Evolutionary conservation across 2,888 invertebrate genomes (phyloP).

Genomic region (Fragum fragum): DNA sequence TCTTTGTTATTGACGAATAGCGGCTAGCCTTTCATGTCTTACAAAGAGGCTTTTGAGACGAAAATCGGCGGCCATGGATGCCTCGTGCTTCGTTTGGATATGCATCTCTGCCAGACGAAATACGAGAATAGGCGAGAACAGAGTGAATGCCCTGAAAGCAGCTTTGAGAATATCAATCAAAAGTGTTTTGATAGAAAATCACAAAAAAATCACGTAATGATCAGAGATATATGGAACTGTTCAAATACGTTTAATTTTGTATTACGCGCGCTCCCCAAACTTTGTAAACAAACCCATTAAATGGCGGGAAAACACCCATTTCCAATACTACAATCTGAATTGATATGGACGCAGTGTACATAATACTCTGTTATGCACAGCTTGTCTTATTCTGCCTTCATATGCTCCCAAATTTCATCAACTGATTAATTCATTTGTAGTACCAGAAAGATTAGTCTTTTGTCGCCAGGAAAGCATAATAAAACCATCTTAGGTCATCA

Average conservation of each 20-base stretch:
- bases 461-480: slow-evolving; percentile 8
- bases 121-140: slow-evolving; percentile 24
- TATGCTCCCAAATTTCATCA: slow-evolving; percentile 31
- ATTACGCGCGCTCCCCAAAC: slow-evolving; percentile 62
- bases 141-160: slow-evolving; percentile 18
- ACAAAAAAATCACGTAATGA: slow-evolving; percentile 24
- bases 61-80: slow-evolving; percentile 53
- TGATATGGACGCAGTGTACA: slow-evolving; percentile 21
- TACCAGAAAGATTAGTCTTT: background rate
- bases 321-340: slow-evolving; percentile 32
- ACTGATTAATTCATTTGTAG: background rate
- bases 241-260: slow-evolving; percentile 42
- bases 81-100: slow-evolving; percentile 61
- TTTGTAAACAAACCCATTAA: slow-evolving; percentile 54
- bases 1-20: slow-evolving; percentile 79
- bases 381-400: slow-evolving; percentile 13
- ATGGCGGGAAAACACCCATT: slow-evolving; percentile 48
- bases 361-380: slow-evolving; percentile 29
- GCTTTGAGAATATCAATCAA: slow-evolving; percentile 31
- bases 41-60: slow-evolving; percentile 74
- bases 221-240: slow-evolving; percentile 30
- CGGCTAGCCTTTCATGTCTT: slow-evolving; percentile 75
- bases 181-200: slow-evolving; percentile 23
- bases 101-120: slow-evolving; percentile 60
- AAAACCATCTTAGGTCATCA: slow-evolving; percentile 1